These are phyloP conservation scores for Petrophora chlorosata DNA, from an alignment of 2,888 invertebrate genomes.

Conservation along the genomic window DNA sequence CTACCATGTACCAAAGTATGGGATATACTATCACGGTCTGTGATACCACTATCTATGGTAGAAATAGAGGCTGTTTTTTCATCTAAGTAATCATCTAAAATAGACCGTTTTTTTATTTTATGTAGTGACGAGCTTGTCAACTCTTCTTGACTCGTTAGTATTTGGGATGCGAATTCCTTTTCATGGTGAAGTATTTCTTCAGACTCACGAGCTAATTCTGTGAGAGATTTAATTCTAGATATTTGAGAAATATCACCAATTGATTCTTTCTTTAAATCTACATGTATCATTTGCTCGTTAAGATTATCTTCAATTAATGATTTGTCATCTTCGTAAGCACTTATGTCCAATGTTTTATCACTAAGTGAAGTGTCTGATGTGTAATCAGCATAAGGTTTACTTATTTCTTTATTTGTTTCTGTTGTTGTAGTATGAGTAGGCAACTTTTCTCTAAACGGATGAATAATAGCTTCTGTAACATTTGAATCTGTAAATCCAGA, in stretches of 20 bases:
- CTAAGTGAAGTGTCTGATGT: too few relatives aligned
- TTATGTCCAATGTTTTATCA: constrained; percentile 27
- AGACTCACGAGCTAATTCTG: constrained; percentile 42
- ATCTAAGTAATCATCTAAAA: constrained; percentile 34
- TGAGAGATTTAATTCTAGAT: constrained; percentile 32
- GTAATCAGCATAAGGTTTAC: too few relatives aligned
- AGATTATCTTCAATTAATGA: constrained; percentile 45
- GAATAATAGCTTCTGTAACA: neutral
- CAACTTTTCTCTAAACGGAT: constrained; percentile 1
- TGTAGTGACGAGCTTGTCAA: constrained; percentile 24
- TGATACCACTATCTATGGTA: constrained; percentile 50
- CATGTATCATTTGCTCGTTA: constrained; percentile 28
- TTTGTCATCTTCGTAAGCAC: constrained; percentile 43
- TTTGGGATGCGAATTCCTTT: constrained; percentile 36
- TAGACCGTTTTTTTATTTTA: constrained; percentile 37
- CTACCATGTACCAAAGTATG: constrained; percentile 55
- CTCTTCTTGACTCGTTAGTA: constrained; percentile 35
- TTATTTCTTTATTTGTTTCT: too few relatives aligned
- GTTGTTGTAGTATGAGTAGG: too few relatives aligned
- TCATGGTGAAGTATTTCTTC: constrained; percentile 51
- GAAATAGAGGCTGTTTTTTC: constrained; percentile 45
- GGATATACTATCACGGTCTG: constrained; percentile 49
- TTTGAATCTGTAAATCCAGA: neutral
- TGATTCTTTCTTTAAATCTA: constrained; percentile 31
- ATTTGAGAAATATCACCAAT: constrained; percentile 28